Base-by-base conservation (phyloP, 2,113 vertebrate genomes). In the Eidolon helvum region DNA sequence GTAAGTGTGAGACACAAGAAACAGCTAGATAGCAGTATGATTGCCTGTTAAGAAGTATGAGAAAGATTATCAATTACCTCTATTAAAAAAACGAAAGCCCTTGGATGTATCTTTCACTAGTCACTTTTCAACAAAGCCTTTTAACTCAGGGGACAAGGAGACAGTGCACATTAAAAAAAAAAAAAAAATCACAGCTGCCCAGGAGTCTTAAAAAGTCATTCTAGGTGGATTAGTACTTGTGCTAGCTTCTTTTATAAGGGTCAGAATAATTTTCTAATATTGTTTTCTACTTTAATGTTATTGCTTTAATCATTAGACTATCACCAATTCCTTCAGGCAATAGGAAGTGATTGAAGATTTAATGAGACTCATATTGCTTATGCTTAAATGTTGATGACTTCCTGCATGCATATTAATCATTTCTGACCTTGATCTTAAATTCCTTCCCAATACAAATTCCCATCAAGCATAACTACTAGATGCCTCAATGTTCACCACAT, bases 341-440 rank as follows among this genome's bases (percentile, higher is more conserved):
- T 92, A 97, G 97, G 97, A 97, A 97, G 85, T 63, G 93, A 97
- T 97, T 97, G 98, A 98, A 96, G 96, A 96, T 96, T 96, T 97
- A 97, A 97, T 97, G 97, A 97, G 97, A 98, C 94, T 97, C 97
- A 83, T 93, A 95, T 91, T 98, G 95, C 95, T 88, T 95, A 80
- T 95, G 80, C 86, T 96, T 92, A 95, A 95, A 97, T 95, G 95
- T 96, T 97, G 96, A 97, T 98, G 97, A 97, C 97, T 98, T 98
- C 97, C 96, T 98, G 93, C 83, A 91, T 98, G 93, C 95, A 97
- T 97, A 98, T 97, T 97, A 97, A 97, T 97, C 95, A 96, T 74
- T 94, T 93, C 89, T 97, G 95, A 98, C 95, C 97, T 97, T 96
- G 94, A 97, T 95, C 95, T 97, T 95, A 87, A 96, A 87, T 97